These are phyloP conservation scores for Neodiprion virginianus DNA, from an alignment of 1,140 invertebrate species.

Conservation along the genomic window DNA sequence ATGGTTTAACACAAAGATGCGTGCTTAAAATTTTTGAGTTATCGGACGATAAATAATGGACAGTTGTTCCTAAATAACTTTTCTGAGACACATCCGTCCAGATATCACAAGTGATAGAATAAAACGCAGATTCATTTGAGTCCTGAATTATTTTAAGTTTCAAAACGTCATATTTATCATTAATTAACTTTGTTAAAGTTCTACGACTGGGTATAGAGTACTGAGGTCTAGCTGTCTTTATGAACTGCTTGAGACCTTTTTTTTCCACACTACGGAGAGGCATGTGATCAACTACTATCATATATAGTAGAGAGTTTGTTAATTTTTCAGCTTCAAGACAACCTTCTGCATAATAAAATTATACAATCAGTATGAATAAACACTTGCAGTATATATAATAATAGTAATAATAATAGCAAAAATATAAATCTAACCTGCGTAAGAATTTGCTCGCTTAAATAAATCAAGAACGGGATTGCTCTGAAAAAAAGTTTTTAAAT, in stretches of 20 bases:
- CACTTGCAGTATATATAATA: background rate
- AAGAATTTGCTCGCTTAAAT: conserved; percentile 13
- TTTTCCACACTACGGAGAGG: conserved; percentile 44
- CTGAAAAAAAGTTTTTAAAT: background rate
- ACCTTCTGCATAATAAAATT: conserved; percentile 24
- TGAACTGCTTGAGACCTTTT: conserved; percentile 40
- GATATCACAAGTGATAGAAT: conserved; percentile 13
- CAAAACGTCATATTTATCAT: conserved; percentile 11
- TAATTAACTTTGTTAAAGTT: conserved; percentile 13
- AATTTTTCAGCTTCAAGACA: conserved; percentile 29
- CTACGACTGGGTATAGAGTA: conserved; percentile 41
- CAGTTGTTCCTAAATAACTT: conserved; percentile 6
- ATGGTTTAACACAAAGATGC: background rate
- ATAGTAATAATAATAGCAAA: background rate
- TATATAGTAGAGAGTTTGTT: conserved; percentile 39
- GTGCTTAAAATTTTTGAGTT: background rate
- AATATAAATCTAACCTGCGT: conserved; percentile 4
- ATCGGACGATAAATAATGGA: background rate
- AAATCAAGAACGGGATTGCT: conserved; percentile 8
- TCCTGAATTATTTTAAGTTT: background rate
- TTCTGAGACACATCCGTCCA: conserved; percentile 13
- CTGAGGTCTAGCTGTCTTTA: conserved; percentile 36
- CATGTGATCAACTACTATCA: conserved; percentile 44
- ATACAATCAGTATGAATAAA: background rate
- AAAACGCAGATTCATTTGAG: background rate